Conservation (phyloP, 2,888 invertebrate genomes). For the Perithous albicinctus region DNA sequence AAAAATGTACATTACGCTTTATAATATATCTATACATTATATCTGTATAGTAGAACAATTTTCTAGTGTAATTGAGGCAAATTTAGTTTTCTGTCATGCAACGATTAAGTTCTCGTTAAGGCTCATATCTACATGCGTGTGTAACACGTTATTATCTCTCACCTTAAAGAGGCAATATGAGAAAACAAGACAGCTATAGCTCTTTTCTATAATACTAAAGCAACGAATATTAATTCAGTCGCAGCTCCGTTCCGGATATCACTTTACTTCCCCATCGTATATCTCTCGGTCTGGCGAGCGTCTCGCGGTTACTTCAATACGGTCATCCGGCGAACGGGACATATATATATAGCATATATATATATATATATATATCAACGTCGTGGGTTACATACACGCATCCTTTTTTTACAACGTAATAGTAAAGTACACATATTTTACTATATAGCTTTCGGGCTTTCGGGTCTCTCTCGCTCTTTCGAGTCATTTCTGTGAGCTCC, state of each 20-base stretch:
- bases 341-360: constrained; percentile 4
- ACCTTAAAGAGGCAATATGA: background rate
- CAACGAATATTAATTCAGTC: constrained; percentile 47
- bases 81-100: constrained; percentile 53
- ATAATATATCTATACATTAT: background rate
- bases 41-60: constrained; percentile 27
- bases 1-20: no score
- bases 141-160: constrained; percentile 27
- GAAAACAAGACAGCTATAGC: background rate
- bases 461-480: no score
- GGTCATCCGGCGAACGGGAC: constrained; percentile 54
- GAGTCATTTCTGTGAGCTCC: constrained; percentile 31
- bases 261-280: constrained; percentile 38
- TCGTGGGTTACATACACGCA: constrained; percentile 5
- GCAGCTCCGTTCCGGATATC: constrained; percentile 40
- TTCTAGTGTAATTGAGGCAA: constrained; percentile 37
- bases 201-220: no score
- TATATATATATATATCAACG: no score
- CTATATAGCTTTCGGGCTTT: background rate
- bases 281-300: constrained; percentile 32
- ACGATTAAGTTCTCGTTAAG: constrained; percentile 59
- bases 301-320: constrained; percentile 47
- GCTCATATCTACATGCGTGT: constrained; percentile 10
- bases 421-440: background rate
- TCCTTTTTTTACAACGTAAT: constrained; percentile 5